These are phyloP conservation scores for Colletes latitarsis DNA, from an alignment of 1,140 invertebrate species.

Conservation along the genomic window DNA sequence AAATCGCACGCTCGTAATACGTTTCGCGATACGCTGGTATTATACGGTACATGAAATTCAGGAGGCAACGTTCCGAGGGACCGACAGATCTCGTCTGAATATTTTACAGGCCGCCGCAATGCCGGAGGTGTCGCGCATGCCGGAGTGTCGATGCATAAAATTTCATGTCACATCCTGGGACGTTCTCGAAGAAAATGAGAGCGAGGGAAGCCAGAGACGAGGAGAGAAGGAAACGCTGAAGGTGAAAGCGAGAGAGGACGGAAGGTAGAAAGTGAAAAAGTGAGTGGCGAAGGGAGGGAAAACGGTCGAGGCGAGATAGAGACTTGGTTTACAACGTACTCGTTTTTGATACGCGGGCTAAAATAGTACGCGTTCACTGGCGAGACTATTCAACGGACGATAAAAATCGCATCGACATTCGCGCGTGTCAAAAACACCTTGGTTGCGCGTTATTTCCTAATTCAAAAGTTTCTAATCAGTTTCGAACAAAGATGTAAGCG, in stretches of 20 bases:
- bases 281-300: background rate
- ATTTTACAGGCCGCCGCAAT: slow-evolving; percentile 58
- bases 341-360: no score
- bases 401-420: no score
- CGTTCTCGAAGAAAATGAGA: slow-evolving; percentile 47
- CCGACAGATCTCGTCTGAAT: slow-evolving; percentile 65
- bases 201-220: background rate
- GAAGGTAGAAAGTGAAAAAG: background rate
- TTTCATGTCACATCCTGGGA: slow-evolving; percentile 58
- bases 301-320: background rate
- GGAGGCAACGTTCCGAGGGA: slow-evolving; percentile 14
- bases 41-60: slow-evolving; percentile 41
- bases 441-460: no score
- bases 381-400: no score
- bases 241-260: background rate
- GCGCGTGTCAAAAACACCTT: no score
- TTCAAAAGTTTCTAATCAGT: no score
- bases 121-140: slow-evolving; percentile 52
- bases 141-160: slow-evolving; percentile 62
- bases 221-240: background rate
- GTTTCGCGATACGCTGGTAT: slow-evolving; percentile 32
- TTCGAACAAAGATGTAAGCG: no score
- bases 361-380: no score
- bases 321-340: background rate
- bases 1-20: slow-evolving; percentile 39